Percentiles rank a stretch among this genome's conserved stretches.
Evolutionary conservation across 2,888 invertebrate genomes (phyloP).

Genomic region (Cheilosia urbana): DNA sequence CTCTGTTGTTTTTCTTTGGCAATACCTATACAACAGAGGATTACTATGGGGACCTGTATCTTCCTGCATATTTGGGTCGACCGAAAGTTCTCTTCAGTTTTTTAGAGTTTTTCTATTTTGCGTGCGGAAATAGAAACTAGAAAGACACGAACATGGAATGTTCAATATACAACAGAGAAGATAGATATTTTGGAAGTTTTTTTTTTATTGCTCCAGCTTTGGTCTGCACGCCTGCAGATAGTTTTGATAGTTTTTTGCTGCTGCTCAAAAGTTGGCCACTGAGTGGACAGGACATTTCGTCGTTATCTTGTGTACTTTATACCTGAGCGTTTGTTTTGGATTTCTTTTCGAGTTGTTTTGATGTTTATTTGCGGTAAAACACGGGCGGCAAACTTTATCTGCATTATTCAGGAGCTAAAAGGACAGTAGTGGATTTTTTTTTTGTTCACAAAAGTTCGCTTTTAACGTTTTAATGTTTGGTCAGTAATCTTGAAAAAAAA

Average conservation of each 20-base stretch:
- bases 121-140: slow-evolving; percentile 2
- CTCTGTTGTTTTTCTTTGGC: slow-evolving; percentile 11
- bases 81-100: slow-evolving; percentile 25
- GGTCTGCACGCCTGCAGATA: slow-evolving; percentile 30
- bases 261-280: slow-evolving; percentile 45
- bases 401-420: not conserved
- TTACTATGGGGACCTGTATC: slow-evolving; percentile 38
- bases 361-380: slow-evolving; percentile 48
- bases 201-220: slow-evolving; percentile 44
- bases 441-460: not conserved
- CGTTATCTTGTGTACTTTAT: slow-evolving; percentile 51
- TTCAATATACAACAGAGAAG: slow-evolving; percentile 3
- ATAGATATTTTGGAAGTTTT: slow-evolving; percentile 14
- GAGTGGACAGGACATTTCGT: slow-evolving; percentile 62
- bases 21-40: slow-evolving; percentile 7
- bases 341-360: slow-evolving; percentile 44
- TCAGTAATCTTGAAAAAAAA: not conserved
- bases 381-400: slow-evolving; percentile 16
- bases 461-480: not conserved
- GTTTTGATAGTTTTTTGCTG: slow-evolving; percentile 32
- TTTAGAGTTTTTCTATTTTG: not conserved
- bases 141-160: slow-evolving; percentile 6
- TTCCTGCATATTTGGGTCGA: slow-evolving; percentile 15
- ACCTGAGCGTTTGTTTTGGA: slow-evolving; percentile 25
- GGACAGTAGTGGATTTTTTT: not conserved